Percentiles rank a stretch among this genome's conserved stretches.
Evolutionary conservation across 2,113 vertebrate species (phyloP).

Genomic region (Galeopterus variegatus): DNA sequence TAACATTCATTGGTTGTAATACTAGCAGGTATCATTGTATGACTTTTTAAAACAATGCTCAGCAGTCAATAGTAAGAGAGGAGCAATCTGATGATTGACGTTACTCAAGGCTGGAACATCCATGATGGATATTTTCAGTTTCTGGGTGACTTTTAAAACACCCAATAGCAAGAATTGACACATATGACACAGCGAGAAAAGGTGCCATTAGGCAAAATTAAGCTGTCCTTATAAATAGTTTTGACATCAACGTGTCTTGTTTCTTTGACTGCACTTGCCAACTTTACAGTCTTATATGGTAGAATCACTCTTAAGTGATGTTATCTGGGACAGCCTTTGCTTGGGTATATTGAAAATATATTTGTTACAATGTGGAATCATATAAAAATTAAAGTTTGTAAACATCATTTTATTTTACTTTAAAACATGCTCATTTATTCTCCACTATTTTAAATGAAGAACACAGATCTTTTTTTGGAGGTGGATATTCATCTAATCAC

Average conservation of each 20-base stretch:
- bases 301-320: constrained; percentile 3
- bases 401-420: neutral
- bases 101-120: neutral
- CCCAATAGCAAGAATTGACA: neutral
- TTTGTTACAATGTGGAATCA: neutral
- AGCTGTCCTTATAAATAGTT: neutral
- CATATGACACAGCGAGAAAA: neutral
- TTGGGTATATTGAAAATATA: neutral
- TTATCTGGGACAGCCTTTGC: neutral
- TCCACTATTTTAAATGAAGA: neutral
- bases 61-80: neutral
- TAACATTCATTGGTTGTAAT: neutral
- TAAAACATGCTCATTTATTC: constrained; percentile 33
- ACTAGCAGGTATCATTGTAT: neutral
- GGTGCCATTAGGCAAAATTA: neutral
- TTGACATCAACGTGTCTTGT: neutral
- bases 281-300: neutral
- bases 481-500: neutral
- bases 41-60: neutral
- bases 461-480: neutral
- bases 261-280: neutral
- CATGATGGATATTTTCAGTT: constrained; percentile 30
- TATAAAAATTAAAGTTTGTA: neutral
- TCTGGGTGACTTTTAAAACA: constrained; percentile 34
- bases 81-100: neutral